These are phyloP conservation scores for Rhadinocentrus ornatus DNA, from an alignment of 2,797 vertebrate species.

Conservation along the genomic window DNA sequence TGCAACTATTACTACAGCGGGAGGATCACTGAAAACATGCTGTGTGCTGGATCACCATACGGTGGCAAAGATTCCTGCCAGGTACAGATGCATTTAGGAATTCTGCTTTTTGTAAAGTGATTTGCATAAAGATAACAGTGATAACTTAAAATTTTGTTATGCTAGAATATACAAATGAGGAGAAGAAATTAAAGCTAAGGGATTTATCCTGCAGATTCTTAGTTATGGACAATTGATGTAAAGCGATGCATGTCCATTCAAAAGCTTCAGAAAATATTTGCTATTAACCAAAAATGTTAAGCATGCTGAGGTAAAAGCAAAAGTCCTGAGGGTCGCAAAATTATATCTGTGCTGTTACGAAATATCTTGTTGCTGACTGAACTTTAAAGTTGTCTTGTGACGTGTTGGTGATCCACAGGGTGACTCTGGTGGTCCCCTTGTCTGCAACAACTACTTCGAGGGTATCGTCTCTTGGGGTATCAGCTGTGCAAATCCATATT, in stretches of 20 bases:
- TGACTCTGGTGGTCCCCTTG: constrained; percentile 82
- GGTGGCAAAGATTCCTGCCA: constrained; percentile 86
- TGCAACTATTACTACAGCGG: constrained; percentile 75
- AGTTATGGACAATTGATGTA: not conserved
- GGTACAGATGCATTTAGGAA: constrained; percentile 58
- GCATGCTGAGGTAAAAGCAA: not conserved
- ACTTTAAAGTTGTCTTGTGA: not conserved
- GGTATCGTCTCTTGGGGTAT: constrained; percentile 88
- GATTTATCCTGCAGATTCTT: not conserved
- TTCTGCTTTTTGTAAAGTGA: not conserved
- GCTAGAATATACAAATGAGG: no score
- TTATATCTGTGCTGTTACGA: not conserved
- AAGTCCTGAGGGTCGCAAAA: not conserved
- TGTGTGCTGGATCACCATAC: constrained; percentile 78
- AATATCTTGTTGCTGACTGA: not conserved
- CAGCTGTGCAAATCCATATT: constrained; percentile 77
- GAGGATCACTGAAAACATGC: constrained; percentile 78
- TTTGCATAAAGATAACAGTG: not conserved
- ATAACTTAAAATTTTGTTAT: no score
- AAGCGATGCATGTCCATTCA: not conserved
- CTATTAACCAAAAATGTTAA: no score
- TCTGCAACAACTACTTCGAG: constrained; percentile 76
- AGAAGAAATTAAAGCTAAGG: not conserved
- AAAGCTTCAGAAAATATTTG: not conserved
- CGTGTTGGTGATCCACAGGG: constrained; percentile 68